Base-by-base conservation (phyloP, 2,113 vertebrate species). In the Dunckerocampus dactyliophorus region DNA sequence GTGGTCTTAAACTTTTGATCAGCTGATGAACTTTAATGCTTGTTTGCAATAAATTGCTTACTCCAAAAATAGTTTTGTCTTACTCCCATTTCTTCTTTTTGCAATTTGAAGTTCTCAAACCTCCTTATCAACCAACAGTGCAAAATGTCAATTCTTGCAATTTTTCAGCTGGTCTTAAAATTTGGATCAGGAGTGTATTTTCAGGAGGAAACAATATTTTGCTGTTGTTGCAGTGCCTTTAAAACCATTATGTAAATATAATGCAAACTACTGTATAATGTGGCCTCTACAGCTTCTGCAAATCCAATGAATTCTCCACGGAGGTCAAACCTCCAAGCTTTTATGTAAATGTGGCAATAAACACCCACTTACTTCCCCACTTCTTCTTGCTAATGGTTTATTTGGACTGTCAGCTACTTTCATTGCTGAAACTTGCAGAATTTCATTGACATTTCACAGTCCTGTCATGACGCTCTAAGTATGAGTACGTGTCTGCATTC, bases 271-370 rank as follows among this genome's bases (percentile, higher is more conserved):
- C 2, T 49, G 31, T 34, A 28, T 2, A 28, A 15, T 58, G 65
- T 64, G 21, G 34, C 45, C n/a, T 37, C 15, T 45, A 50, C 24
- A 45, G 19, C 43, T 52, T 65, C 24, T 72, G 48, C 55, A 28
- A 69, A 65, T 52, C 39, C 49, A 51, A 31, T 57, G 43, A 47
- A 63, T 51, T 61, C 62, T 48, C 48, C 12, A 39, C 20, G 47
- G 49, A 12, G 0, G 17, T 39, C 11, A 37, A 20, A 39, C 31
- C n/a, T 37, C 31, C 31, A 55, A 39, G 31, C 0, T 31, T 55
- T 71, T 37, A 60, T 74, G 69, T 62, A 67, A 74, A 79, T 72
- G 53, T 16, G 7, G 48, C 69, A 65, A 65, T 51, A 71, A 67
- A 42, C 54, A 56, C 34, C 54, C 54, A 39, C 53, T 5, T 55